These are phyloP conservation scores for Halcyon malimbica DNA, from an alignment of 2,113 vertebrate species.

Conservation along the genomic window DNA sequence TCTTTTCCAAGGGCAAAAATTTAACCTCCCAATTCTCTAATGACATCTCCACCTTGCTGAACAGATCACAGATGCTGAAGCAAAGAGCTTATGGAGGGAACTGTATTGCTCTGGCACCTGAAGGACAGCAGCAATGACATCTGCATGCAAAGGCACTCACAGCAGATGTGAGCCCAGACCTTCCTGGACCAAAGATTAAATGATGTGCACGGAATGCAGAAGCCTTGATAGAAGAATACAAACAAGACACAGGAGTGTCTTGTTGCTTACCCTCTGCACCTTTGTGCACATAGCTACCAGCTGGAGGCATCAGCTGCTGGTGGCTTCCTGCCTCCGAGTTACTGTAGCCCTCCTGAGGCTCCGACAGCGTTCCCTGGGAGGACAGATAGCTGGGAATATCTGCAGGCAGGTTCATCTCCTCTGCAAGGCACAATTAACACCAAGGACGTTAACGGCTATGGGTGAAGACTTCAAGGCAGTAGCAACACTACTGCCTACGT, in stretches of 20 bases:
- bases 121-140: neutral
- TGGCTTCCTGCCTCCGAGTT: constrained; percentile 95
- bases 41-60: neutral
- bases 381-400: constrained; percentile 98
- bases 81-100: neutral
- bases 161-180: neutral
- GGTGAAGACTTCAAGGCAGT: neutral
- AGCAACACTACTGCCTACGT: neutral
- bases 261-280: constrained; percentile 85
- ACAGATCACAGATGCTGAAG: neutral
- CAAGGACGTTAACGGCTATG: neutral
- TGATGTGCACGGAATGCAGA: fast-evolving
- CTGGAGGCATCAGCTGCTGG: constrained; percentile 95
- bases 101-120: neutral
- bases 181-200: neutral
- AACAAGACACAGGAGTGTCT: neutral
- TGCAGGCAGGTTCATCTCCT: constrained; percentile 94
- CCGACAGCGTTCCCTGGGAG: constrained; percentile 94
- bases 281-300: constrained; percentile 85
- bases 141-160: neutral
- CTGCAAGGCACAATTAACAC: constrained; percentile 70
- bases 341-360: constrained; percentile 95
- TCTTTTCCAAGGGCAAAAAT: neutral
- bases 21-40: neutral
- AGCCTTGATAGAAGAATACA: neutral